phyloP scores from a whole-genome alignment of 2,888 invertebrate genomes.

The Trissolcus japonicus region DNA sequence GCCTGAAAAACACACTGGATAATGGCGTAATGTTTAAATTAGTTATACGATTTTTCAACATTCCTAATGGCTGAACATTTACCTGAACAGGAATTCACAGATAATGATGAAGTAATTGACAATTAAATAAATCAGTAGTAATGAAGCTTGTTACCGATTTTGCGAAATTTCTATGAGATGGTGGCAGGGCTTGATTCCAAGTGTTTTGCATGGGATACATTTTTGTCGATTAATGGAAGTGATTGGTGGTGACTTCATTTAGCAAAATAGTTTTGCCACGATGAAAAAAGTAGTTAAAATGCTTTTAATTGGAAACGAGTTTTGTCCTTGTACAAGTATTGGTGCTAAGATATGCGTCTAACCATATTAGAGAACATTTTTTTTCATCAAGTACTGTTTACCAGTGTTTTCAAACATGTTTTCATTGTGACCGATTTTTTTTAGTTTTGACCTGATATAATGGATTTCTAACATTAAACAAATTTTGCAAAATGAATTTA shows the following conservation, averaged over 20 bases:
- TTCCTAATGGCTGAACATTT: conserved; percentile 1
- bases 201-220: background rate
- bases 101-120: conserved; percentile 9
- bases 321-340: conserved; percentile 8
- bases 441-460: no score
- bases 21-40: conserved; percentile 35
- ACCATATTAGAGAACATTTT: no score
- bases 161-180: conserved; percentile 31
- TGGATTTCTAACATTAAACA: no score
- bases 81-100: no score
- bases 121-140: conserved; percentile 13
- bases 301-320: conserved; percentile 17
- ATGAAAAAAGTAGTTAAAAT: conserved; percentile 7
- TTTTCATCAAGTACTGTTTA: no score
- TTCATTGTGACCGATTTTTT: no score
- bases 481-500: no score
- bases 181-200: no score
- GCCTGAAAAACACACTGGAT: conserved; percentile 22
- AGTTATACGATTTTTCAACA: conserved; percentile 30
- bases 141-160: conserved; percentile 17
- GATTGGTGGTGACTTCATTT: conserved; percentile 17
- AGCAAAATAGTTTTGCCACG: conserved; percentile 1
- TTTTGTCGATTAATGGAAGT: conserved; percentile 26
- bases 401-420: no score
- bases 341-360: background rate